These are phyloP conservation scores for Andricus quercusramuli DNA, from an alignment of 2,888 invertebrate species.

Conservation along the genomic window DNA sequence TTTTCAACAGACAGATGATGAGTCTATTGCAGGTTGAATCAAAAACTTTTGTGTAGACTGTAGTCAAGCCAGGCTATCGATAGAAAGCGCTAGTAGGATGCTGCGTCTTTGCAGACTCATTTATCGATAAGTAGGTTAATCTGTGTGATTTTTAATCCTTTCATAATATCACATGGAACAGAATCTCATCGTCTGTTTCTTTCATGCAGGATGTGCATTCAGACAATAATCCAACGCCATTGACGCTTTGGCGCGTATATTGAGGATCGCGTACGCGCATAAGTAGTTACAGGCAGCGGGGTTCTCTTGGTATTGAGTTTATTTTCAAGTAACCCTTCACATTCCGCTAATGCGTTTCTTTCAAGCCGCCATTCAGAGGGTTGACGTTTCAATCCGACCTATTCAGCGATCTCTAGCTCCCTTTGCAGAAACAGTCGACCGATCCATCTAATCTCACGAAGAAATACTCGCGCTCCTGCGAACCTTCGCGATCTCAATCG, in stretches of 20 bases:
- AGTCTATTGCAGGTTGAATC: too few species aligned
- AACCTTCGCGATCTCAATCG: slow-evolving; percentile 65
- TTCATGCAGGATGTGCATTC: slow-evolving; percentile 39
- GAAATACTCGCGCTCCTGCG: slow-evolving; percentile 56
- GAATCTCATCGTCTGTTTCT: not conserved
- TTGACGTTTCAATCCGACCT: slow-evolving; percentile 74
- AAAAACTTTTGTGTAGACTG: too few species aligned
- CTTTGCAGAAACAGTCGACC: slow-evolving; percentile 65
- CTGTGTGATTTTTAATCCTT: not conserved
- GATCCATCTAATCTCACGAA: slow-evolving; percentile 69
- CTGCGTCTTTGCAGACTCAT: too few species aligned
- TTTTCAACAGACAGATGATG: too few species aligned
- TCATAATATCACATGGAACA: not conserved
- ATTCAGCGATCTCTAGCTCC: slow-evolving; percentile 66
- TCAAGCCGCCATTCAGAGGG: slow-evolving; percentile 68
- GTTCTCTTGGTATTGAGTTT: slow-evolving; percentile 55
- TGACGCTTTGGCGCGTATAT: slow-evolving; percentile 20
- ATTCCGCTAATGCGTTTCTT: slow-evolving; percentile 74
- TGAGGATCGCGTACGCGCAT: slow-evolving; percentile 45
- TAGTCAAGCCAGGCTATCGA: too few species aligned
- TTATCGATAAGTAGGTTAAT: not conserved
- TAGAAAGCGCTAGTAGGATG: too few species aligned
- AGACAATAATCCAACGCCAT: slow-evolving; percentile 47
- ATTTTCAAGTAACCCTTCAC: slow-evolving; percentile 70
- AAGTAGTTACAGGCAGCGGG: slow-evolving; percentile 35